Evolutionary conservation across 2,888 invertebrate species (phyloP).

Genomic region (Notodonta ziczac): DNA sequence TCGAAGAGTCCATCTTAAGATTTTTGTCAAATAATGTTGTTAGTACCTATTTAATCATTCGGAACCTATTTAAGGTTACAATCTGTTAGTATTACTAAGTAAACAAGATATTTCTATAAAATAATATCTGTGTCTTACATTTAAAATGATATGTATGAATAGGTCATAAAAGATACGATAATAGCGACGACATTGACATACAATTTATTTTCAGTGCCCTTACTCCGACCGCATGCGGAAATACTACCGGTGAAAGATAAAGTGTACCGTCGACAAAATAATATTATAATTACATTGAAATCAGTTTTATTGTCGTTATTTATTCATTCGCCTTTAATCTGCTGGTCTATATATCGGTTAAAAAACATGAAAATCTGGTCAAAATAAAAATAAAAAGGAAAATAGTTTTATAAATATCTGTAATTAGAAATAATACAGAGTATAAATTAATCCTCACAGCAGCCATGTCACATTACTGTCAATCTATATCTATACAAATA

Average conservation of each 20-base stretch:
- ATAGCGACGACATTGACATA: conserved; percentile 52
- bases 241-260: conserved; percentile 63
- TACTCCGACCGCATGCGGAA: conserved; percentile 47
- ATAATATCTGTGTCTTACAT: not conserved
- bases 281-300: conserved; percentile 4
- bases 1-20: too few relatives aligned
- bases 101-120: too few relatives aligned
- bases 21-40: too few relatives aligned
- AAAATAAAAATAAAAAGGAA: too few relatives aligned
- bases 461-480: not conserved
- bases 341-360: too few relatives aligned
- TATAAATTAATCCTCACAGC: not conserved
- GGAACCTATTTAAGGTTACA: too few relatives aligned
- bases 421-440: not conserved
- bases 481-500: too few relatives aligned
- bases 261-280: conserved; percentile 49
- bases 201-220: conserved; percentile 46
- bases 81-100: too few relatives aligned
- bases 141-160: not conserved
- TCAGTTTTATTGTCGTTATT: not conserved
- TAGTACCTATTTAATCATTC: too few relatives aligned
- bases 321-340: too few relatives aligned
- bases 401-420: not conserved
- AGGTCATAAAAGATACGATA: conserved; percentile 19
- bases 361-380: too few relatives aligned